A percentile compares a stretch with the other conserved stretches of the same genome.
Conservation (phyloP, 2,797 vertebrate species). For the Cuniculus paca region DNA sequence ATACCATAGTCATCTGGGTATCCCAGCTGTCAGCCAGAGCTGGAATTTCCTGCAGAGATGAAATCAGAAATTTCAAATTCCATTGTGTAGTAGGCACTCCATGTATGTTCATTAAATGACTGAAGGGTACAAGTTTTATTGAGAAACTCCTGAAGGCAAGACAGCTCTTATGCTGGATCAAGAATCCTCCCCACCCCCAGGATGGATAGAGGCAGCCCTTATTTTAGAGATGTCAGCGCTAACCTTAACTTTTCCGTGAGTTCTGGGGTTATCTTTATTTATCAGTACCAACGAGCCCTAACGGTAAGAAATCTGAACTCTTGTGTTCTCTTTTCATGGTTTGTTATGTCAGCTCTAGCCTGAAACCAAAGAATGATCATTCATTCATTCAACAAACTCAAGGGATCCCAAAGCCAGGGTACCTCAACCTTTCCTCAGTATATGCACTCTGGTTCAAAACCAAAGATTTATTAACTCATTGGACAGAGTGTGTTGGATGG, state of each 20-base stretch:
- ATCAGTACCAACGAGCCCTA: neutral
- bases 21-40: neutral
- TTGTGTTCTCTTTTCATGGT: neutral
- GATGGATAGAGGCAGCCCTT: neutral
- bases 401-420: neutral
- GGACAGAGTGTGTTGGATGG: neutral
- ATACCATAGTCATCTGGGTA: accelerated
- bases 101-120: neutral
- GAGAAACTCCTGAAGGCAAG: neutral
- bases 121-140: neutral
- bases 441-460: neutral
- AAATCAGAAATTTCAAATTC: neutral
- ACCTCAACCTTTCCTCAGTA: neutral
- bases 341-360: neutral
- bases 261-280: neutral
- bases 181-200: neutral
- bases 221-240: neutral
- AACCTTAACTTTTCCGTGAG: neutral
- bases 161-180: neutral
- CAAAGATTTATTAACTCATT: neutral
- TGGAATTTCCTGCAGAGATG: neutral
- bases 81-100: neutral
- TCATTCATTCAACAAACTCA: neutral
- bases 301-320: neutral
- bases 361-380: neutral